Conservation (phyloP, 2,797 vertebrate genomes). For the Poeciliopsis paucimaculata region DNA sequence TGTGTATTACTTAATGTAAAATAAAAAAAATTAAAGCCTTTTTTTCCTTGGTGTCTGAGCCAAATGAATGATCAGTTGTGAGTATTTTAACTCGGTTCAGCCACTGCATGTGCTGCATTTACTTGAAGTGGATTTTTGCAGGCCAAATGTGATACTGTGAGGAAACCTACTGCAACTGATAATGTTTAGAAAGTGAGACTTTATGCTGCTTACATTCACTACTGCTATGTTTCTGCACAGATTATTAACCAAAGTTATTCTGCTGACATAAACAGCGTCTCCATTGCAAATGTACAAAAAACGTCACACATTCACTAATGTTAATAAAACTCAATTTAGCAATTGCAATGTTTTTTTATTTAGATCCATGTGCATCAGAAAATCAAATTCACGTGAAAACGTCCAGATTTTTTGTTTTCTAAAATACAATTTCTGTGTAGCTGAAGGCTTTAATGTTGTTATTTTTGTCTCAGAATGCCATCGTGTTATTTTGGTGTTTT, state of each 20-base stretch:
- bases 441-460: background rate
- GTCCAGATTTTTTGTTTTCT: background rate
- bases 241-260: background rate
- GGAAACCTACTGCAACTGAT: background rate
- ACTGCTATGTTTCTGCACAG: background rate
- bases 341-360: background rate
- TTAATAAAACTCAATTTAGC: too few species aligned
- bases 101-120: background rate
- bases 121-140: background rate
- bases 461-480: background rate
- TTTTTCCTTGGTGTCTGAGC: background rate
- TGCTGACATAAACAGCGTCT: background rate
- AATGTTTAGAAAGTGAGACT: background rate
- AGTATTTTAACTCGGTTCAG: background rate
- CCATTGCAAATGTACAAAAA: too few species aligned
- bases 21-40: background rate
- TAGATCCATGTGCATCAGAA: background rate
- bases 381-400: background rate
- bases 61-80: background rate
- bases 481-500: background rate
- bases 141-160: background rate
- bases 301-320: too few species aligned
- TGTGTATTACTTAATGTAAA: background rate
- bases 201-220: slow-evolving; percentile 1
- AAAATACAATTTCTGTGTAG: background rate